Evolutionary conservation across 1,140 invertebrate genomes (phyloP).

Genomic region (Panagrolaimus sp.): DNA sequence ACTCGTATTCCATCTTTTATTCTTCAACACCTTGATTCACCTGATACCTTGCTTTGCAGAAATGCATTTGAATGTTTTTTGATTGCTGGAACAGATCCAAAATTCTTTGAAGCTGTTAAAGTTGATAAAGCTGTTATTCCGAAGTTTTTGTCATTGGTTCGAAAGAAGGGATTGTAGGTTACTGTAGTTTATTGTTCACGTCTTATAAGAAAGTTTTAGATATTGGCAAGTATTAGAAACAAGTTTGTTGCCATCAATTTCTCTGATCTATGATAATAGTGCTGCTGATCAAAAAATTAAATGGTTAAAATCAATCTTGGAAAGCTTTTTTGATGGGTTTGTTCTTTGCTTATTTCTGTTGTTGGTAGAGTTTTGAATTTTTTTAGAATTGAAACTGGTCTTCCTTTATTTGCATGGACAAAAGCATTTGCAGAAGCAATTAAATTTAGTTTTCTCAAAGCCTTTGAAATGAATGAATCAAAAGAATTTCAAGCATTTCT

Average conservation of each 20-base stretch:
- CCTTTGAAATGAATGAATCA: too few species aligned
- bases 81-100: constrained; percentile 21
- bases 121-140: constrained; percentile 35
- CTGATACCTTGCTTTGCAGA: constrained; percentile 20
- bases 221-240: constrained; percentile 29
- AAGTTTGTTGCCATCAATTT: constrained; percentile 20
- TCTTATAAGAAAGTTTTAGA: constrained; percentile 13
- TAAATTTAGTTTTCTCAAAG: background rate
- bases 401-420: background rate
- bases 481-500: too few species aligned
- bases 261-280: constrained; percentile 20
- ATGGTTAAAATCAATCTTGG: constrained; percentile 20
- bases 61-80: constrained; percentile 37
- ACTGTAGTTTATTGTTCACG: background rate
- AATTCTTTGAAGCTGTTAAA: constrained; percentile 26
- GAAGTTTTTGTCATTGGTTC: constrained; percentile 28
- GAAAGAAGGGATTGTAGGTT: constrained; percentile 33
- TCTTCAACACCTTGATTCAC: constrained; percentile 27
- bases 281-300: constrained; percentile 5
- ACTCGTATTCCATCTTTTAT: constrained; percentile 27
- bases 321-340: constrained; percentile 24
- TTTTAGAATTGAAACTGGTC: background rate
- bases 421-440: constrained; percentile 10
- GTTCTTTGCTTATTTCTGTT: background rate
- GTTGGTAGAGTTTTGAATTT: background rate